Conservation (phyloP, 2,113 vertebrate genomes). For the Aldabrachelys gigantea region DNA sequence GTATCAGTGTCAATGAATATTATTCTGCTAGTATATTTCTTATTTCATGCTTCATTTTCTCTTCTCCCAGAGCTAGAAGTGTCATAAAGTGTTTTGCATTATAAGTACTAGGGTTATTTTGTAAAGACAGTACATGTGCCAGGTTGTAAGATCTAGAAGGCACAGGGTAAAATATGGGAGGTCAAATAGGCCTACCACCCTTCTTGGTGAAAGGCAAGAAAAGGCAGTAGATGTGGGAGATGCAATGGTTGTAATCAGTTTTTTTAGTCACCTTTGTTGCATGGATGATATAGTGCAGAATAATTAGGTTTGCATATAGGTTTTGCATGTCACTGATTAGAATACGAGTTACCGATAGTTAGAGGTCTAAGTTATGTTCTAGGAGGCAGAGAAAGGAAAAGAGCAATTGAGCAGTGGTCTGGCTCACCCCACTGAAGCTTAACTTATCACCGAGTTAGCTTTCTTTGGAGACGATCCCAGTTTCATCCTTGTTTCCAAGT, state of each 20-base stretch:
- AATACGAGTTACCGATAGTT: background rate
- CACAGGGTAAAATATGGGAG: slow-evolving; percentile 27
- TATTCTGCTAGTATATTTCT: slow-evolving; percentile 78
- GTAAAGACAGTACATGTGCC: slow-evolving; percentile 65
- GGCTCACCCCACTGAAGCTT: slow-evolving; percentile 39
- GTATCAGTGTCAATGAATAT: slow-evolving; percentile 72
- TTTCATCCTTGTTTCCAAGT: background rate
- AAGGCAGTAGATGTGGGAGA: background rate
- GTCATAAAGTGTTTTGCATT: slow-evolving; percentile 74
- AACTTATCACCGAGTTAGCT: slow-evolving; percentile 27
- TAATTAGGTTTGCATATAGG: background rate
- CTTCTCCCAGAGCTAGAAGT: slow-evolving; percentile 70
- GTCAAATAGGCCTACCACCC: slow-evolving; percentile 18
- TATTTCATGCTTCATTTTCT: slow-evolving; percentile 80
- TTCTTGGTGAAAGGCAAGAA: background rate
- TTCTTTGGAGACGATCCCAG: slow-evolving; percentile 34
- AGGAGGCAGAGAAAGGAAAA: background rate
- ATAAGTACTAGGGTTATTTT: slow-evolving; percentile 63
- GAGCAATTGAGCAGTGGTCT: background rate
- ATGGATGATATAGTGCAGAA: background rate
- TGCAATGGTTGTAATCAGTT: background rate
- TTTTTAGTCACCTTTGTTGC: background rate
- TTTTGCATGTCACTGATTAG: slow-evolving; percentile 6
- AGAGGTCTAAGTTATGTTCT: background rate
- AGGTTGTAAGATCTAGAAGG: slow-evolving; percentile 45